Conservation (phyloP, 1,140 invertebrate genomes). For the Diuraphis noxia region DNA sequence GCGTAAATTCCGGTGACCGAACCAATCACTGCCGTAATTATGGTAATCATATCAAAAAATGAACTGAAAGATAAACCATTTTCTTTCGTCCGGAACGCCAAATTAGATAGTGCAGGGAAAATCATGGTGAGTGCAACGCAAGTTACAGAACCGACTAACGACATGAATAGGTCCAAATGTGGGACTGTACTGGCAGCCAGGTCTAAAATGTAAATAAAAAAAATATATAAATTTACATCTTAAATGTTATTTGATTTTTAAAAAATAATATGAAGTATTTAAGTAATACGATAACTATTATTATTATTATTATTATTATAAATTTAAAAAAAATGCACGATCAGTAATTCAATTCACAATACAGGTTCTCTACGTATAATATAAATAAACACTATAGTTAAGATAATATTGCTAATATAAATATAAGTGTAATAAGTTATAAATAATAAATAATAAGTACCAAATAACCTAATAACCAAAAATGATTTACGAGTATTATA, state of each 20-base stretch:
- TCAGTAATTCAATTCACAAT: no score
- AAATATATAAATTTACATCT: no score
- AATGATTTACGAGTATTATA: not conserved
- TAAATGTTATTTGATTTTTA: no score
- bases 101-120: slow-evolving; percentile 73
- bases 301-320: no score
- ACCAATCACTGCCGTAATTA: not conserved
- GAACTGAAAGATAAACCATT: not conserved
- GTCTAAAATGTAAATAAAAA: slow-evolving; percentile 64
- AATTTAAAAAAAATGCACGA: no score
- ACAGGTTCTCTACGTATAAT: no score
- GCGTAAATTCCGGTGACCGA: slow-evolving; percentile 49
- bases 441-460: no score
- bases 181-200: slow-evolving; percentile 78
- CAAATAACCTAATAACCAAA: no score
- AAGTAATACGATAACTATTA: no score
- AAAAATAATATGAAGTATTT: no score
- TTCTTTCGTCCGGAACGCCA: slow-evolving; percentile 42
- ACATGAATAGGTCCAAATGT: slow-evolving; percentile 83
- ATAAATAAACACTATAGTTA: no score
- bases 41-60: slow-evolving; percentile 27
- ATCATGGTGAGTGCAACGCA: slow-evolving; percentile 84
- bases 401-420: no score
- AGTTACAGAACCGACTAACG: slow-evolving; percentile 84
- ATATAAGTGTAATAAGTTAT: not conserved